Evolutionary conservation across 2,113 vertebrate genomes (phyloP), one percentile per base, ranked within the genome.

Genomic region (Rhinolophus sinicus): DNA sequence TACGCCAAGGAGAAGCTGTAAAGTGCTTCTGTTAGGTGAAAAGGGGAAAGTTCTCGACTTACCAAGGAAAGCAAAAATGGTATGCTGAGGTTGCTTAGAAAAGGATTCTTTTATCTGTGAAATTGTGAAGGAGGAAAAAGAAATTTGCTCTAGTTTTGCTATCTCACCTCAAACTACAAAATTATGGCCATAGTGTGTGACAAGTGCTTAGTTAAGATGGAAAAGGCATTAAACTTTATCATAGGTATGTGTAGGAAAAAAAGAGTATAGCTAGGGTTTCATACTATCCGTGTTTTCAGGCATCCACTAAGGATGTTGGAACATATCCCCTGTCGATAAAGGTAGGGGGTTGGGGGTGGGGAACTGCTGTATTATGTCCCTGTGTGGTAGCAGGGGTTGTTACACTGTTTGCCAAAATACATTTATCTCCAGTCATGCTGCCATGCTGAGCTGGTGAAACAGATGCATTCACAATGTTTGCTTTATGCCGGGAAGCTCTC

Each of bases 391-490:
- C 47, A 58, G 38, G 56, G 56, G 77, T 64, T 87, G 64, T 50
- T 52, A 33, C 0, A n/a, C 76, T 38, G 18, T 60, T 80, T 38
- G 73, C 78, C 52, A 64, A 44, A 65, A 67, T 78, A 35, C 47
- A 65, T 88, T 91, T 95, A 24, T 97, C 88, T 93, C 60, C 38
- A 81, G 85, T 81, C 56, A 35, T 0, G 26, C 28, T 93, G 85
- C 62, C 1, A 1, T 35, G 82, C 96, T 93, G 96, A 88, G 91
- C 82, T 70, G 86, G 93, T 0, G 4, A 92, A 89, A 69, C 80
- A 76, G 86, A 83, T 52, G 90, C 65, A 44, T 62, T 67, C 35
- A 9, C 18, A 33, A 75, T 58, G 81, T 35, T n/a, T 44, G 6
- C 58, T 81, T 52, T 77, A 38, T 82, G 44, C 62, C 0, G 0